These are phyloP conservation scores for Drosophila meridiana DNA, from an alignment of 2,888 invertebrate species.

Conservation along the genomic window DNA sequence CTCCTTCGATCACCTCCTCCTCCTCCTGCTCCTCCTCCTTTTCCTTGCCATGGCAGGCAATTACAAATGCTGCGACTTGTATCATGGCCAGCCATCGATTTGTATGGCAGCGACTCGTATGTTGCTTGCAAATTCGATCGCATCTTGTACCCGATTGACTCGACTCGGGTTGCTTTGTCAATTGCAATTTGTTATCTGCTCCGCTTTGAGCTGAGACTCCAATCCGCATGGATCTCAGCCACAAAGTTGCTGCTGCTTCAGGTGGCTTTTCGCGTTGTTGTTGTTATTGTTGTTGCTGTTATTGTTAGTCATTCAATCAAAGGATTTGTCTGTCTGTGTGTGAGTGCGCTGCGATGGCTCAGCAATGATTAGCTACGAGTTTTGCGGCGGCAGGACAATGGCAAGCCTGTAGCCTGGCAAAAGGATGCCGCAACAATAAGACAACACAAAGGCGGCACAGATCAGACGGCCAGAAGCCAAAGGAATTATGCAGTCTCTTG, in stretches of 20 bases:
- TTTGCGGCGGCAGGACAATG: constrained; percentile 67
- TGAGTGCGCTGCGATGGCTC: constrained; percentile 28
- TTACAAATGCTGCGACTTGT: constrained; percentile 80
- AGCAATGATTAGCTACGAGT: constrained; percentile 52
- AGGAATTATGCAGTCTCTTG: constrained; percentile 36
- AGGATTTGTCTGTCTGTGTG: constrained; percentile 32
- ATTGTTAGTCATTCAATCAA: constrained; percentile 56
- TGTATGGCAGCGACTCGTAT: constrained; percentile 64
- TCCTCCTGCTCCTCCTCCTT: constrained; percentile 7
- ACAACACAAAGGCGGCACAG: constrained; percentile 63
- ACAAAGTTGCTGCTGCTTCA: constrained; percentile 32
- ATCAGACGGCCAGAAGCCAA: constrained; percentile 46
- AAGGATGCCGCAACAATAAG: constrained; percentile 66
- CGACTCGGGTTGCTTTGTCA: constrained; percentile 79
- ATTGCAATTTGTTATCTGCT: constrained; percentile 83
- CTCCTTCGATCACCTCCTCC: constrained; percentile 18
- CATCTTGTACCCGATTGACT: constrained; percentile 76
- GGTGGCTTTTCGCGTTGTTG: constrained; percentile 21
- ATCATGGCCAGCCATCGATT: constrained; percentile 82
- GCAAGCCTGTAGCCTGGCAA: constrained; percentile 29
- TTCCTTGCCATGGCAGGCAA: constrained; percentile 48
- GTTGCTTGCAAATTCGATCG: constrained; percentile 82
- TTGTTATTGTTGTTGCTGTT: constrained; percentile 23
- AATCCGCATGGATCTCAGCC: constrained; percentile 28
- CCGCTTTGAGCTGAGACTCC: constrained; percentile 33